Evolutionary conservation across 1,140 invertebrate species (phyloP), one percentile per base, ranked within the genome.

Genomic region (Potamilus streckersoni): DNA sequence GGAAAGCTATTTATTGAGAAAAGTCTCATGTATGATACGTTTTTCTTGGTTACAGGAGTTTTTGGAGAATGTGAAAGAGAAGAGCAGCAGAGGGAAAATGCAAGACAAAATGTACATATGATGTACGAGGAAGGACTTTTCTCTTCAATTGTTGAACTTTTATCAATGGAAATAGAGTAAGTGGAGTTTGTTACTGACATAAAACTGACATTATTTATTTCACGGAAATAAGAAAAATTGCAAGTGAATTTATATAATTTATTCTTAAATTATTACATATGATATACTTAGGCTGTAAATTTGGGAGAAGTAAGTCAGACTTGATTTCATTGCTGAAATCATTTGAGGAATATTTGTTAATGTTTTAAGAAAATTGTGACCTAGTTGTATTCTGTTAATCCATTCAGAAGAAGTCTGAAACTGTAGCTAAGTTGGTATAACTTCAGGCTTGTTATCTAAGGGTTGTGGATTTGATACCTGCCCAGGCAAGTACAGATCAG

Each of bases 161-260:
- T 99, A 69, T 96, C 96, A 86, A 94, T 98, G 90, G 97, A 99
- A 92, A 96, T 97, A 69, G 96, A 98, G 92, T 95, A 92, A 89
- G 93, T 85, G 17, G 19, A 23, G n/a, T n/a, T 6, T 17, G 2
- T 17, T 49, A 27, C 17, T 58, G 56, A 38, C 57, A 68, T 27
- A 67, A 23, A 69, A 57, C 5, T 70, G 38, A 38, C 4, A 38
- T 38, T 4, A 38, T 38, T 38, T 38, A 38, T 38, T 38, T 6
- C 38, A 38, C 4, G 38, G 38, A 38, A 38, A 38, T 38, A 38
- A 8, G 8, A 8, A 4, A 38, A 38, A 38, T 38, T 6, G 38
- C 38, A 38, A 38, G 38, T 38, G 8, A 1, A 38, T 38, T 1
- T 38, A 38, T 38, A 38, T 38, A 38, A 38, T 38, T 4, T 38